Percentiles rank a stretch among this genome's conserved stretches.
These are phyloP conservation scores for Erythrolamprus reginae DNA, from an alignment of 2,113 vertebrate genomes.

Conservation along the genomic window DNA sequence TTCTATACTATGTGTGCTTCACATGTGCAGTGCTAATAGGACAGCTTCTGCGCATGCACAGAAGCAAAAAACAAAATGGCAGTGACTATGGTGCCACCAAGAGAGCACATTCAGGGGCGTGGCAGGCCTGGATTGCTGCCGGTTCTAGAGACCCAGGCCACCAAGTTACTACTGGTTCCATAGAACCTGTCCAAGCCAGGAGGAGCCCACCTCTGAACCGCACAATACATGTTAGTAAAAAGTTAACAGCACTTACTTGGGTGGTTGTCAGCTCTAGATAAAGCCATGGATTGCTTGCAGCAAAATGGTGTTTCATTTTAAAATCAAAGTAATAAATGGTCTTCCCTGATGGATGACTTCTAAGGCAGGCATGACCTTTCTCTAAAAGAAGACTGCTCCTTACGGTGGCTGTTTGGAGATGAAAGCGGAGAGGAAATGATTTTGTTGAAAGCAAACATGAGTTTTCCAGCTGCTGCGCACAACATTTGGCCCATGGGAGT, in stretches of 20 bases:
- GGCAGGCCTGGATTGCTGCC: no score
- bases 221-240: not conserved
- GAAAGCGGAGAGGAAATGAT: not conserved
- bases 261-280: not conserved
- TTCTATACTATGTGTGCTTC: no score
- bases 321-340: not conserved
- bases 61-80: no score
- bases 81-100: no score
- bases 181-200: no score
- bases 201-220: no score
- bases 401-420: not conserved
- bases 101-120: no score
- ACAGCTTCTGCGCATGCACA: no score
- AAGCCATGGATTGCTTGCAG: not conserved
- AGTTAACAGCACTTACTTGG: not conserved
- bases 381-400: not conserved
- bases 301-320: not conserved
- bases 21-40: no score
- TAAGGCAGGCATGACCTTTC: conserved; percentile 17
- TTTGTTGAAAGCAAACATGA: conserved; percentile 10
- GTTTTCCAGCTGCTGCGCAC: not conserved
- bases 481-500: not conserved
- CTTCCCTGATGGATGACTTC: not conserved
- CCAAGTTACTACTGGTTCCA: no score
- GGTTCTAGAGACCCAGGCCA: no score